Evolutionary conservation across 2,797 vertebrate genomes (phyloP).

Genomic region (Glyptemys insculpta): DNA sequence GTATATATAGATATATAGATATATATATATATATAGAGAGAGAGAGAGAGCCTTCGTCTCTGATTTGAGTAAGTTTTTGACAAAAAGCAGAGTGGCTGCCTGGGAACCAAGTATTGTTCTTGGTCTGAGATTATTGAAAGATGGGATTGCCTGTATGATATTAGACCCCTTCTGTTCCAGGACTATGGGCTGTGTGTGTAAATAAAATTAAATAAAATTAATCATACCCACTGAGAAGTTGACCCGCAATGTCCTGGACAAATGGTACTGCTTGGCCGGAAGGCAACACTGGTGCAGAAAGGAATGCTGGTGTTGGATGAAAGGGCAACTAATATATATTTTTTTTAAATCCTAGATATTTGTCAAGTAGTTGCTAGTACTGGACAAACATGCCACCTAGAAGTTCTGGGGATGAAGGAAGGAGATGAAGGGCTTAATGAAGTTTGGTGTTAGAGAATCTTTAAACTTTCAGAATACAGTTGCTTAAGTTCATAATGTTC

Average conservation of each 20-base stretch:
- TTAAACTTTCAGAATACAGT: neutral
- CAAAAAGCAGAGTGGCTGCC: neutral
- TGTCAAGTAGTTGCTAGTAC: neutral
- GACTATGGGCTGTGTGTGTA: neutral
- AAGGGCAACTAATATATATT: neutral
- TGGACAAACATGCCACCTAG: neutral
- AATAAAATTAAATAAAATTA: neutral
- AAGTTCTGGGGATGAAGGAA: neutral
- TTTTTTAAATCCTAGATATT: neutral
- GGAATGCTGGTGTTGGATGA: rapidly evolving
- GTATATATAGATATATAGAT: no score
- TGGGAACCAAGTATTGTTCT: neutral
- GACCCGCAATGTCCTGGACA: neutral
- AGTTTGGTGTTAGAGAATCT: neutral
- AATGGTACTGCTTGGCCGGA: neutral
- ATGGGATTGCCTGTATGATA: neutral
- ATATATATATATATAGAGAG: no score
- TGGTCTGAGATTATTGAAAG: neutral
- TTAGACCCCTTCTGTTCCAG: neutral
- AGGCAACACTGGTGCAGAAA: neutral
- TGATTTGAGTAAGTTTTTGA: neutral
- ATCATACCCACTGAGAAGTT: rapidly evolving
- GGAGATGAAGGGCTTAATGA: neutral
- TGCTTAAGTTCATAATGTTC: neutral
- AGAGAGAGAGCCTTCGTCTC: neutral